phyloP scores from a whole-genome alignment of 2,888 invertebrate genomes.

The Drosophila antonietae region DNA sequence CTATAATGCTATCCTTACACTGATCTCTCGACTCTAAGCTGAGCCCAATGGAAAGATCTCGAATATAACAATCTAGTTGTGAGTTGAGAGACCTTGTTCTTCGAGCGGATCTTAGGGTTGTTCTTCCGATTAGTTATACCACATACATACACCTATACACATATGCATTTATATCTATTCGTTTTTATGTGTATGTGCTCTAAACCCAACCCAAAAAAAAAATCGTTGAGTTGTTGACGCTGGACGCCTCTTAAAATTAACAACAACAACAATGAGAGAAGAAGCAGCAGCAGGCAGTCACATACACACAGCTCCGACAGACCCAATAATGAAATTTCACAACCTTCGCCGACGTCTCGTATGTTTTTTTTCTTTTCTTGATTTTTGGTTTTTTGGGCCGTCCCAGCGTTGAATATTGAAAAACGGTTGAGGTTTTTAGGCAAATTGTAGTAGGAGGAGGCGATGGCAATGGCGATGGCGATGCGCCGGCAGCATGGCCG shows the following conservation, averaged over 20 bases:
- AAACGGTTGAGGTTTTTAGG: constrained; percentile 79
- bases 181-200: constrained; percentile 25
- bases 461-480: constrained; percentile 43
- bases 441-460: constrained; percentile 80
- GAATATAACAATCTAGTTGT: background rate
- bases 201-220: constrained; percentile 63
- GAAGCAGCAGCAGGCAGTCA: constrained; percentile 53
- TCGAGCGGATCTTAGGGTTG: constrained; percentile 7
- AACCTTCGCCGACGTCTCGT: constrained; percentile 64
- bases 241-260: constrained; percentile 77
- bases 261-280: constrained; percentile 39
- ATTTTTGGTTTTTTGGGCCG: constrained; percentile 50
- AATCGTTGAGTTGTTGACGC: constrained; percentile 68
- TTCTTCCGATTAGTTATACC: constrained; percentile 2
- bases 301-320: constrained; percentile 47
- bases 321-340: constrained; percentile 80
- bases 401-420: constrained; percentile 74
- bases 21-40: background rate
- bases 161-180: constrained; percentile 2
- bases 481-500: constrained; percentile 52
- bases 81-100: background rate
- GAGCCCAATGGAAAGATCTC: background rate
- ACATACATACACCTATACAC: constrained; percentile 9
- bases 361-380: constrained; percentile 30
- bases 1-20: background rate